Evolutionary conservation across 2,888 invertebrate genomes (phyloP).

Genomic region (Cantharis nigra): DNA sequence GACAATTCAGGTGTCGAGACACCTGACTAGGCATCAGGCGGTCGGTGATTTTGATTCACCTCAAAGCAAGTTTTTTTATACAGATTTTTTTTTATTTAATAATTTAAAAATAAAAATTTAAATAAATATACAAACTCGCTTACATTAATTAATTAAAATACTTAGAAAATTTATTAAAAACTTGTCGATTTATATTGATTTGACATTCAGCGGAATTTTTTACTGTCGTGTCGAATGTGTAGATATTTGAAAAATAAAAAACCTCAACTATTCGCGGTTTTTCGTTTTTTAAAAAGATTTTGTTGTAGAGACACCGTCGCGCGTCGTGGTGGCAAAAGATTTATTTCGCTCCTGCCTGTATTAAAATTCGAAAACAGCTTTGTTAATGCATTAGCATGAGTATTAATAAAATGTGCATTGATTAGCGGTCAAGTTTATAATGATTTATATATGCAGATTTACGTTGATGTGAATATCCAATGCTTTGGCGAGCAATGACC

Average conservation of each 20-base stretch:
- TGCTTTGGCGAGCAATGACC: slow-evolving; percentile 32
- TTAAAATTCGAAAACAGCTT: slow-evolving; percentile 29
- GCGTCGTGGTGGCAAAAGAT: not conserved
- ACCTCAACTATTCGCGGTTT: not conserved
- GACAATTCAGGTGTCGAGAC: not conserved
- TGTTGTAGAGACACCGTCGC: not conserved
- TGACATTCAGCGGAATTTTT: not conserved
- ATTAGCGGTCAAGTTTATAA: slow-evolving; percentile 27
- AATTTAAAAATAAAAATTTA: not conserved
- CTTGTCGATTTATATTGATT: not conserved
- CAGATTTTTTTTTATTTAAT: not conserved
- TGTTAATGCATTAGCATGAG: slow-evolving; percentile 27
- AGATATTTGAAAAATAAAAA: not conserved
- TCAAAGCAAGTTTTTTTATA: not conserved
- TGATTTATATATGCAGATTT: slow-evolving; percentile 34
- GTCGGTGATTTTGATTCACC: not conserved
- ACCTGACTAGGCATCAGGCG: not conserved
- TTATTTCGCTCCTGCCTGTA: slow-evolving; percentile 9
- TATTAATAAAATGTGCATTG: slow-evolving; percentile 29
- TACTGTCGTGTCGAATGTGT: not conserved
- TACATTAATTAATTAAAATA: not conserved
- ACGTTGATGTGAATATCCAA: slow-evolving; percentile 29
- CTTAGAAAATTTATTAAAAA: not conserved
- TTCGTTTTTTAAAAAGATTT: not conserved
- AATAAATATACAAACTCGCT: not conserved